Conservation (phyloP, 2,113 vertebrate genomes). For the Oenanthe oenanthe region DNA sequence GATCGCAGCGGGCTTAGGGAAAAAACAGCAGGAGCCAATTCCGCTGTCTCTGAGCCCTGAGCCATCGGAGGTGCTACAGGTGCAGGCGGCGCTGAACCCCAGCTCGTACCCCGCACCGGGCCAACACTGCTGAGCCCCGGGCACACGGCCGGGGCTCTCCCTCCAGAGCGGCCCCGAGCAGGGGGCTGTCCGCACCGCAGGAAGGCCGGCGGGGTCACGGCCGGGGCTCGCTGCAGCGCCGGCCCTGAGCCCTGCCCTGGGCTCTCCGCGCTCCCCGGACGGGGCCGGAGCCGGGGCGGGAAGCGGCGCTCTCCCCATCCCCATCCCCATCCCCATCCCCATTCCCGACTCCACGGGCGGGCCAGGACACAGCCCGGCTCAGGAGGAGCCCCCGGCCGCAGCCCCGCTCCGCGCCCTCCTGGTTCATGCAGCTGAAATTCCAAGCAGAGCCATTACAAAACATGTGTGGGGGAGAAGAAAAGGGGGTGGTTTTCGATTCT, state of each 20-base stretch:
- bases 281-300: not conserved
- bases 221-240: not conserved
- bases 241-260: not conserved
- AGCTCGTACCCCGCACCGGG: not conserved
- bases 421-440: not conserved
- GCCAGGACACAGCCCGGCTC: not conserved
- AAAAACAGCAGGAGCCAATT: not conserved
- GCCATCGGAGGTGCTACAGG: not conserved
- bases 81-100: not conserved
- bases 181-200: rapidly evolving
- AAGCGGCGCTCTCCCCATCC: not conserved
- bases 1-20: rapidly evolving
- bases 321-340: not conserved
- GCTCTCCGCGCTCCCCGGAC: not conserved
- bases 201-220: not conserved
- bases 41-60: not conserved
- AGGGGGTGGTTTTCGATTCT: not conserved
- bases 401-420: not conserved
- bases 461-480: not conserved
- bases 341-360: not conserved
- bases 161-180: not conserved
- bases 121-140: not conserved
- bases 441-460: not conserved
- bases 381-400: not conserved
- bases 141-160: not conserved